Percentiles rank a stretch among this genome's conserved stretches.
These are phyloP conservation scores for Microctenopoma stevenorrisi DNA, from an alignment of 2,797 vertebrate genomes.

Conservation along the genomic window DNA sequence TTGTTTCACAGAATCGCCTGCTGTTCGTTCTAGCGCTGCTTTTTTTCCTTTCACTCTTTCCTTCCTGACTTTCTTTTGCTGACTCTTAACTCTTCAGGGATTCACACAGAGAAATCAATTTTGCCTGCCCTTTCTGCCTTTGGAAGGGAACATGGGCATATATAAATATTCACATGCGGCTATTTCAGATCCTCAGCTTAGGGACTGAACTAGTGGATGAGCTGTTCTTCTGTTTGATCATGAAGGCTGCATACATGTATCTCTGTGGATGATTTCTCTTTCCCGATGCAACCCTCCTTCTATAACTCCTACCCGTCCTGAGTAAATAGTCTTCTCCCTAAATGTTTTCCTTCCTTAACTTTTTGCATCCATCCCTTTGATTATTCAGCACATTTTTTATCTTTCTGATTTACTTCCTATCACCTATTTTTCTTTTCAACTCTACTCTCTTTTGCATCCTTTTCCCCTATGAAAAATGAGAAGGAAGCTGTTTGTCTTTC, in stretches of 20 bases:
- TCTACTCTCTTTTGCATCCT: background rate
- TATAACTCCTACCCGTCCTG: slow-evolving; percentile 13
- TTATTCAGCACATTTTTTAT: slow-evolving; percentile 4
- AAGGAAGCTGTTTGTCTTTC: background rate
- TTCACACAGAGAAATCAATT: slow-evolving; percentile 77
- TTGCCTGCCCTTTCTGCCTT: slow-evolving; percentile 77
- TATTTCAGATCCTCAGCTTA: slow-evolving; percentile 78
- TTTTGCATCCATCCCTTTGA: slow-evolving; percentile 8
- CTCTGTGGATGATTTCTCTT: slow-evolving; percentile 59
- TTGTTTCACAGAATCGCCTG: slow-evolving; percentile 39
- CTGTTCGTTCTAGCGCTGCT: slow-evolving; percentile 17
- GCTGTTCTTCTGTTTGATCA: slow-evolving; percentile 75
- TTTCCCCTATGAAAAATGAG: background rate
- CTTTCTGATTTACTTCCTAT: slow-evolving; percentile 1
- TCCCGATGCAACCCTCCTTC: slow-evolving; percentile 21
- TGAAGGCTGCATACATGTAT: slow-evolving; percentile 64
- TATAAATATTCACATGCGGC: slow-evolving; percentile 81
- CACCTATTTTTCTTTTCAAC: background rate
- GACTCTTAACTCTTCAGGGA: slow-evolving; percentile 70
- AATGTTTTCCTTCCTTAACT: slow-evolving; percentile 27
- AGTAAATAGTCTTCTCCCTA: slow-evolving; percentile 25
- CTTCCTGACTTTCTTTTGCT: slow-evolving; percentile 51
- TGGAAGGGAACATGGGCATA: slow-evolving; percentile 73
- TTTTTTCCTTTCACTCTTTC: slow-evolving; percentile 32
- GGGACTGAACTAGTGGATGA: slow-evolving; percentile 76